Conservation (phyloP, 2,888 invertebrate genomes). For the Ectropis crepuscularia region DNA sequence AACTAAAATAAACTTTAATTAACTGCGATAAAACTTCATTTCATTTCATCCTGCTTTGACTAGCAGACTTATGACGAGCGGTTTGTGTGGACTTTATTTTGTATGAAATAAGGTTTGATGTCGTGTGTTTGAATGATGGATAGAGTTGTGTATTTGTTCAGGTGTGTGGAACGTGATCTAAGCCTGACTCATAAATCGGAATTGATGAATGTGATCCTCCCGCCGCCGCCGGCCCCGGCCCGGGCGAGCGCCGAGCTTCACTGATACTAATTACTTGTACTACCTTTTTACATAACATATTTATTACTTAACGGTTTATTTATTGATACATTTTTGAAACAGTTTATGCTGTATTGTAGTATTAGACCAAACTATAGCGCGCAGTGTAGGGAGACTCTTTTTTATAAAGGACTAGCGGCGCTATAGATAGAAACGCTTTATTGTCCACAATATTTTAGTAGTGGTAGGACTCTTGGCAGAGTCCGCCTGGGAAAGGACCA, state of each 20-base stretch:
- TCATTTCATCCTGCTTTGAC: constrained; percentile 2
- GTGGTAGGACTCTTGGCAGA: too few relatives aligned
- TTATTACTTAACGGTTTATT: too few relatives aligned
- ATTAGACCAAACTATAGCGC: too few relatives aligned
- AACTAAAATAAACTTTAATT: constrained; percentile 28
- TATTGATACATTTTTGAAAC: too few relatives aligned
- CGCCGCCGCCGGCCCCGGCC: background rate
- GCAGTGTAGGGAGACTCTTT: too few relatives aligned
- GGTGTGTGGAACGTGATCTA: constrained; percentile 33
- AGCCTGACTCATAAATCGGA: constrained; percentile 46
- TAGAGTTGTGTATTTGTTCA: constrained; percentile 23
- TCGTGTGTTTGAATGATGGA: background rate
- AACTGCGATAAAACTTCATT: constrained; percentile 20
- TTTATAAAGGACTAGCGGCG: too few relatives aligned
- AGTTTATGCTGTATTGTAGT: too few relatives aligned
- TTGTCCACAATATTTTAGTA: too few relatives aligned
- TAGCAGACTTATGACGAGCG: background rate
- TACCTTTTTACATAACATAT: too few relatives aligned
- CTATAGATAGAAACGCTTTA: too few relatives aligned
- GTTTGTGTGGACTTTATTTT: background rate
- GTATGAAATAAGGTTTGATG: constrained; percentile 1
- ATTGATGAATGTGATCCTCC: constrained; percentile 42
- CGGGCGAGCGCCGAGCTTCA: background rate
- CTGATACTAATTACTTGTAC: background rate
- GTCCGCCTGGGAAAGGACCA: too few relatives aligned